Conservation (phyloP, 2,113 vertebrate genomes). For the Pelecanus crispus region DNA sequence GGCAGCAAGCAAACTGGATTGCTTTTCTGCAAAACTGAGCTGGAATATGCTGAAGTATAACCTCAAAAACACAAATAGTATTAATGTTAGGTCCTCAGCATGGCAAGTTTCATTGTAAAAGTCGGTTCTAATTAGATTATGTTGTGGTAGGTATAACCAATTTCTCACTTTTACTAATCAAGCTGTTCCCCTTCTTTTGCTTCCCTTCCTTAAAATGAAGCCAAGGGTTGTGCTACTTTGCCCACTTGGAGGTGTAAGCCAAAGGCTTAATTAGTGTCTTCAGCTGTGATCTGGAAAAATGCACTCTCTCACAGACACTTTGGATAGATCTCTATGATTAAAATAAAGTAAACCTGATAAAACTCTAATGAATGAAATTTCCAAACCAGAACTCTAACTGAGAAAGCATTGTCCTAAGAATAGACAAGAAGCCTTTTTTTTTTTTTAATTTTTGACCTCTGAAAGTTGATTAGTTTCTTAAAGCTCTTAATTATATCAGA, state of each 20-base stretch:
- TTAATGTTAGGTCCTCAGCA: not conserved
- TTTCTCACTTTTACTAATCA: too few species aligned
- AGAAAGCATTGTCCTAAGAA: not conserved
- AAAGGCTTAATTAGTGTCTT: not conserved
- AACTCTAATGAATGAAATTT: not conserved
- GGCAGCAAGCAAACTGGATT: not conserved
- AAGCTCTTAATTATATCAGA: not conserved
- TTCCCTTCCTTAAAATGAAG: not conserved
- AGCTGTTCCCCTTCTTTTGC: not conserved
- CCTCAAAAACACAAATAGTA: not conserved
- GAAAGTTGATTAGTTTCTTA: not conserved
- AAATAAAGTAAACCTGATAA: not conserved
- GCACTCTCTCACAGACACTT: not conserved
- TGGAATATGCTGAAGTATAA: not conserved
- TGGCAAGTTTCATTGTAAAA: not conserved
- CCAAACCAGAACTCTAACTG: not conserved
- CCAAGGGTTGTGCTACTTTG: not conserved
- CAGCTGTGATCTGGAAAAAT: not conserved
- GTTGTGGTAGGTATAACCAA: too few species aligned
- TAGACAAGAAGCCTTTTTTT: not conserved
- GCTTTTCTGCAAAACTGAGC: not conserved
- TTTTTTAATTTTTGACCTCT: not conserved
- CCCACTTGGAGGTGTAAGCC: not conserved
- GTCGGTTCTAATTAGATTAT: not conserved
- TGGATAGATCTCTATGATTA: not conserved